These are phyloP conservation scores for Tupaia tana DNA, from an alignment of 2,113 vertebrate genomes.

Conservation along the genomic window DNA sequence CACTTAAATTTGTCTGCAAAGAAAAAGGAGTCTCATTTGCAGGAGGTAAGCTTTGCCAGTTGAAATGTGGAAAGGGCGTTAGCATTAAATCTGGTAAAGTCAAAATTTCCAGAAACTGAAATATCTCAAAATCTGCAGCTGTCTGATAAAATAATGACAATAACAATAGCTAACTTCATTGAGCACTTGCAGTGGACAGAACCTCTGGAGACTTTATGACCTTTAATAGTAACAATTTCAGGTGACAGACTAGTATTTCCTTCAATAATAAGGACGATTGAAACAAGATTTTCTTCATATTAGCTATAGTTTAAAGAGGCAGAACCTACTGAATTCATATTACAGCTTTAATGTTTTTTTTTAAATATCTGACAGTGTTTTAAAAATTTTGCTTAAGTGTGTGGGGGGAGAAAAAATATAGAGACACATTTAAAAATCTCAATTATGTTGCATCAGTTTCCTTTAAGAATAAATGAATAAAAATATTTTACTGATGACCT, in stretches of 20 bases:
- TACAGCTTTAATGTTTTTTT: background rate
- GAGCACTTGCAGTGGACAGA: background rate
- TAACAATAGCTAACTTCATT: background rate
- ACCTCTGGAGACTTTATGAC: background rate
- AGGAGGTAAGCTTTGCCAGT: conserved; percentile 90
- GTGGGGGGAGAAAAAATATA: background rate
- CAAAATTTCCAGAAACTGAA: background rate
- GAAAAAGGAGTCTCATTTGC: conserved; percentile 96
- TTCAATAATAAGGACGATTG: conserved; percentile 29
- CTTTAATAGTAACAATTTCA: conserved; percentile 6
- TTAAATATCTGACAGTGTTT: conserved; percentile 1
- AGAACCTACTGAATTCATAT: background rate
- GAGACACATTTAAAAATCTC: background rate
- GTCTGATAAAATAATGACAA: background rate
- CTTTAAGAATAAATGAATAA: background rate
- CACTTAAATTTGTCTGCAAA: conserved; percentile 96
- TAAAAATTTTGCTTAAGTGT: background rate
- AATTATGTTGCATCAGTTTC: background rate
- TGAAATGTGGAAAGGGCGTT: background rate
- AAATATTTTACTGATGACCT: background rate
- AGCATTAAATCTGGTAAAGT: background rate
- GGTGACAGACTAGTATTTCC: conserved; percentile 5
- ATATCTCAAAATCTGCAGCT: background rate
- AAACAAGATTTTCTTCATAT: conserved; percentile 15
- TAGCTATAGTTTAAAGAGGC: conserved; percentile 29